These are phyloP conservation scores for Pungitius pungitius DNA, from an alignment of 2,113 vertebrate genomes.

Conservation along the genomic window DNA sequence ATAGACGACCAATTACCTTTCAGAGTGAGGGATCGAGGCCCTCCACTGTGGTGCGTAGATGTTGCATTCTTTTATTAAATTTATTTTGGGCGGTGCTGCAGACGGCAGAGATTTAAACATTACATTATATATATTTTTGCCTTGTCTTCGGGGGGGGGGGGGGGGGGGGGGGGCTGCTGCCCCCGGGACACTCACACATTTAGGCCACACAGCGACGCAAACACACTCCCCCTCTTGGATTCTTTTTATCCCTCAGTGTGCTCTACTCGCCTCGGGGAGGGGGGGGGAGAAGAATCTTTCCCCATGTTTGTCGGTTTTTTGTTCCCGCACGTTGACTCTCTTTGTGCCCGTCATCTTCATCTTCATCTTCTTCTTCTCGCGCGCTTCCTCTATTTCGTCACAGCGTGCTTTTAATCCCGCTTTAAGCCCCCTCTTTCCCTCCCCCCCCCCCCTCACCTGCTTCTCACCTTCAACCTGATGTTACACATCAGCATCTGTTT, in stretches of 20 bases:
- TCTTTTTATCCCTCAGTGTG: slow-evolving; percentile 51
- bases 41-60: not conserved
- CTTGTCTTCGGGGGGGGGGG: too few relatives aligned
- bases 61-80: too few relatives aligned
- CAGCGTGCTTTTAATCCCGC: slow-evolving; percentile 58
- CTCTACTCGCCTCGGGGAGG: slow-evolving; percentile 27
- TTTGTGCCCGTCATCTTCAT: slow-evolving; percentile 35
- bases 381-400: slow-evolving; percentile 48
- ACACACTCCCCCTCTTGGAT: slow-evolving; percentile 31
- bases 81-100: slow-evolving; percentile 20
- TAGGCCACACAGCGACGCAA: slow-evolving; percentile 12
- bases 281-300: slow-evolving; percentile 13
- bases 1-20: not conserved
- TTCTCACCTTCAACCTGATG: slow-evolving; percentile 37
- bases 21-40: not conserved
- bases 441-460: slow-evolving; percentile 22
- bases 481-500: slow-evolving; percentile 9
- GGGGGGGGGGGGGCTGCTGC: too few relatives aligned
- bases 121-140: too few relatives aligned
- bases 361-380: not conserved
- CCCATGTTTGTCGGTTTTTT: not conserved
- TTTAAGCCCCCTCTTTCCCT: slow-evolving; percentile 25
- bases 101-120: slow-evolving; percentile 36
- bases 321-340: slow-evolving; percentile 13
- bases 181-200: slow-evolving; percentile 23